Percentiles rank a stretch among this genome's conserved stretches.
Conservation (phyloP, 2,797 vertebrate species). For the Cyclopterus lumpus region DNA sequence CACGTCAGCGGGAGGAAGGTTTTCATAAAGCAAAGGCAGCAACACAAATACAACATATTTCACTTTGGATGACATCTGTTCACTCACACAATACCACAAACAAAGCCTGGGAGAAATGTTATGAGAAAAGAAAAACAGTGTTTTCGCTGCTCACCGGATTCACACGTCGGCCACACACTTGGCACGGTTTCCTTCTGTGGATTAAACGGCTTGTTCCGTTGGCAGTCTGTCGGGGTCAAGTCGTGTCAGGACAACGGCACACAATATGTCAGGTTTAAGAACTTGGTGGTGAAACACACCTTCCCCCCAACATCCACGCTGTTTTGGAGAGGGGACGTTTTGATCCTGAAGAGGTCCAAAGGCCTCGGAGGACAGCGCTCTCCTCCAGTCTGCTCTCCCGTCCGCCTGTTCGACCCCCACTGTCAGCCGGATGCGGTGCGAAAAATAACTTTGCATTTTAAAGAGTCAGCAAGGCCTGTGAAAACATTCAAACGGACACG, state of each 20-base stretch:
- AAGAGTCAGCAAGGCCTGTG: not conserved
- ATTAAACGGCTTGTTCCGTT: slow-evolving; percentile 15
- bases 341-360: slow-evolving; percentile 83
- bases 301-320: slow-evolving; percentile 73
- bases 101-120: not conserved
- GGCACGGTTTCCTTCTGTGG: not conserved
- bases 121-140: not conserved
- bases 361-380: slow-evolving; percentile 68
- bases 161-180: slow-evolving; percentile 24
- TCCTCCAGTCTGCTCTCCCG: slow-evolving; percentile 77
- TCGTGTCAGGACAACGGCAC: slow-evolving; percentile 7
- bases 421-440: slow-evolving; percentile 59
- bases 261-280: not conserved
- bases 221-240: slow-evolving; percentile 8
- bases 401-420: slow-evolving; percentile 67
- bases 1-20: not conserved
- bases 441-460: slow-evolving; percentile 17
- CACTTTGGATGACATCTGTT: slow-evolving; percentile 23
- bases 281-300: slow-evolving; percentile 53
- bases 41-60: not conserved
- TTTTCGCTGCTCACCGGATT: not conserved
- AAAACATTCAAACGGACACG: slow-evolving; percentile 5
- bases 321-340: slow-evolving; percentile 72
- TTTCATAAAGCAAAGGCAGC: not conserved
- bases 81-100: slow-evolving; percentile 25